These are phyloP conservation scores for Tribolium freemani DNA, from an alignment of 2,888 invertebrate species.

Conservation along the genomic window DNA sequence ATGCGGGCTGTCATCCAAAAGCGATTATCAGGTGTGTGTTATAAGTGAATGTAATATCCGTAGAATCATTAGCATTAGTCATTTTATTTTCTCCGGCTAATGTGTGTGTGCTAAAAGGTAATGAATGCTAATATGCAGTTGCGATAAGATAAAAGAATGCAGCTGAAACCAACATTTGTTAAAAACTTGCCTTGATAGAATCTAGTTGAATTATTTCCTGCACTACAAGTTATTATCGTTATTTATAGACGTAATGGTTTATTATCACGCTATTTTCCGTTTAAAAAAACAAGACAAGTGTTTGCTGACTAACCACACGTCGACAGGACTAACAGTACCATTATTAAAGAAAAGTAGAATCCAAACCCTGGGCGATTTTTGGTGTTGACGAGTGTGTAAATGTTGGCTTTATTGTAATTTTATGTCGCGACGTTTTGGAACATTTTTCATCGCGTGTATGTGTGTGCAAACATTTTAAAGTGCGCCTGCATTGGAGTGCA, in stretches of 20 bases:
- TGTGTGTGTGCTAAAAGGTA: constrained; percentile 29
- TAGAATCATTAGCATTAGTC: constrained; percentile 12
- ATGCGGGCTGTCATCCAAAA: not conserved
- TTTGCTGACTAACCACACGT: constrained; percentile 2
- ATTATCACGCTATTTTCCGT: constrained; percentile 61
- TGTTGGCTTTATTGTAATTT: constrained; percentile 21
- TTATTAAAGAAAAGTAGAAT: not conserved
- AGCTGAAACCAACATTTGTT: constrained; percentile 50
- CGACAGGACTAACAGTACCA: not conserved
- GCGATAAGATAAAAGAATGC: constrained; percentile 46
- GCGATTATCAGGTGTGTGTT: not conserved
- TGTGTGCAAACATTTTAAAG: not conserved
- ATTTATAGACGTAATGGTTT: constrained; percentile 58
- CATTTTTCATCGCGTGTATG: no score
- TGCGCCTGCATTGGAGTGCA: constrained; percentile 14
- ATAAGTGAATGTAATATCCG: constrained; percentile 11
- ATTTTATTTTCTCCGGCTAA: constrained; percentile 24
- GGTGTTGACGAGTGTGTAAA: constrained; percentile 20
- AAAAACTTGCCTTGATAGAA: constrained; percentile 54
- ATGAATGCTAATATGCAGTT: constrained; percentile 40
- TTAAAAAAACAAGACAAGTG: constrained; percentile 48
- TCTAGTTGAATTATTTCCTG: constrained; percentile 59
- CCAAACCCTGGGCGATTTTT: not conserved
- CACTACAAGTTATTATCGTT: constrained; percentile 59
- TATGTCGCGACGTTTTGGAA: not conserved